Percentiles rank a stretch among this genome's conserved stretches.
Evolutionary conservation across 2,797 vertebrate species (phyloP).

Genomic region (Rhinichthys osculus): DNA sequence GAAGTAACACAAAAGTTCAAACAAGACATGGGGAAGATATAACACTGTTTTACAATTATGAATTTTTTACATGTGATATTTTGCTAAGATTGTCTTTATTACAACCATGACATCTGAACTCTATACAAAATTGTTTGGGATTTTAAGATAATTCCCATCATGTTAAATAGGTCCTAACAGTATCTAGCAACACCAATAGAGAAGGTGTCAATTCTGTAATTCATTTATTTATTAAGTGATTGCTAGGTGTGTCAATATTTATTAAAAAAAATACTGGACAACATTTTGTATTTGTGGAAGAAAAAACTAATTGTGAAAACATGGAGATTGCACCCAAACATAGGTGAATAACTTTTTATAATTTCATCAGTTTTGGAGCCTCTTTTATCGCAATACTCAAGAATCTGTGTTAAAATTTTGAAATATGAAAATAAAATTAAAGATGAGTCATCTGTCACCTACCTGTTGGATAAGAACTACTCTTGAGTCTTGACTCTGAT

Average conservation of each 20-base stretch:
- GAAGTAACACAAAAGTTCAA: background rate
- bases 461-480: background rate
- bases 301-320: background rate
- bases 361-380: background rate
- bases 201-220: background rate
- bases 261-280: no score
- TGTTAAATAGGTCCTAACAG: background rate
- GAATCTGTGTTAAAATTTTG: background rate
- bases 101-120: background rate
- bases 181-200: background rate
- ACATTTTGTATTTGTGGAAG: background rate
- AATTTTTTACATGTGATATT: background rate
- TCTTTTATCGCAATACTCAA: background rate
- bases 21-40: background rate
- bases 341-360: background rate
- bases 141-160: background rate
- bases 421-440: conserved; percentile 1
- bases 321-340: background rate
- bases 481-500: background rate
- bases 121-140: background rate
- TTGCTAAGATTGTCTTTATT: background rate
- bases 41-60: background rate
- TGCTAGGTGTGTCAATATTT: background rate
- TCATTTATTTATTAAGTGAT: background rate
- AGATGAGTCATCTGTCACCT: background rate